A percentile compares a stretch with the other conserved stretches of the same genome.
Evolutionary conservation across 2,888 invertebrate genomes (phyloP).

Genomic region (Cryptus armator): DNA sequence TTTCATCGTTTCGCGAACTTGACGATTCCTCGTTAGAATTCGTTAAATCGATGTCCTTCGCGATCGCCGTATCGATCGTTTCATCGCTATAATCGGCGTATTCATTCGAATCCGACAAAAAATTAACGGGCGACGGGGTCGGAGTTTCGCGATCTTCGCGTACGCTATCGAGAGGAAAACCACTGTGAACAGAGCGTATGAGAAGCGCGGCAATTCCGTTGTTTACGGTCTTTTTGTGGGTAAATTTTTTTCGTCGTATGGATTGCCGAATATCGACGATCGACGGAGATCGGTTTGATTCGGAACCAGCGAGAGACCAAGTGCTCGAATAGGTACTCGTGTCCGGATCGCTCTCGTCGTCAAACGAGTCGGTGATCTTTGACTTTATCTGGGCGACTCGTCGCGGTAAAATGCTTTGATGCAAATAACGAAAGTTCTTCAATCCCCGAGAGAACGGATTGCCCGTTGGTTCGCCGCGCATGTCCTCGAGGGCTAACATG

Average conservation of each 20-base stretch:
- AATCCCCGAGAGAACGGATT: slow-evolving; percentile 87
- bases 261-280: slow-evolving; percentile 72
- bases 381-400: slow-evolving; percentile 87
- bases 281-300: slow-evolving; percentile 76
- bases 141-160: slow-evolving; percentile 80
- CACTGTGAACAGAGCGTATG: slow-evolving; percentile 87
- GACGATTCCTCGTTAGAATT: slow-evolving; percentile 22
- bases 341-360: slow-evolving; percentile 85
- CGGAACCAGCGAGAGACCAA: slow-evolving; percentile 75
- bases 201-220: slow-evolving; percentile 89
- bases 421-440: slow-evolving; percentile 88
- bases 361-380: slow-evolving; percentile 85
- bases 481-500: slow-evolving; percentile 87
- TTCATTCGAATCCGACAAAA: slow-evolving; percentile 66
- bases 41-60: not conserved
- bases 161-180: slow-evolving; percentile 79
- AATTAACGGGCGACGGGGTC: slow-evolving; percentile 77
- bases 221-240: slow-evolving; percentile 84
- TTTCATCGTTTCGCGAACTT: not conserved
- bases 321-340: slow-evolving; percentile 75
- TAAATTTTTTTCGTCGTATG: slow-evolving; percentile 75
- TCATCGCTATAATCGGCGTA: slow-evolving; percentile 52
- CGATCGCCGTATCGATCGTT: not conserved
- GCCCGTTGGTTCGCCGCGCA: slow-evolving; percentile 86
- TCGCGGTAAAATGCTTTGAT: slow-evolving; percentile 88